Base-by-base conservation (phyloP, 2,888 invertebrate species). In the Pterostichus niger region DNA sequence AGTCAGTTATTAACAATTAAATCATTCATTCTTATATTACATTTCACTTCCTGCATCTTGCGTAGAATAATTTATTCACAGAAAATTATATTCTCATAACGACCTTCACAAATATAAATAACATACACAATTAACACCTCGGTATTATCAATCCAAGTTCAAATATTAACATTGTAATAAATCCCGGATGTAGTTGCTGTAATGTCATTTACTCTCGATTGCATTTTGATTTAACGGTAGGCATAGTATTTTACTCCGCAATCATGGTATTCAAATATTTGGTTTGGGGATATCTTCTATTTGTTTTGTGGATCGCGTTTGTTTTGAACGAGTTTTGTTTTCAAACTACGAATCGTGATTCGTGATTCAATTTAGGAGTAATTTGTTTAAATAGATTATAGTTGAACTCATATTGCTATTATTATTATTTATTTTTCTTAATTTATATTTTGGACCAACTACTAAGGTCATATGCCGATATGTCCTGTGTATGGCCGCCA, bases 171-270 rank as follows among this genome's bases (percentile, higher is more conserved):
- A 6, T 6, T 17, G 15, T 15, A 54, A 54, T 54, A 54, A 54
- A 54, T 17, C 17, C 17, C 54, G 54, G 54, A 54, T 54, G 15
- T 54, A 54, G 17, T 6, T 54, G 54, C 6, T 54, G 9, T n/a
- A 54, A 15, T 54, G 54, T 15, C 54, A 54, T 54, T n/a, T 54
- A 40, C 54, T 15, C 7, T 54, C 54, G 54, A 54, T 54, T 54
- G 54, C 54, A 54, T 54, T 40, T 54, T 54, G 54, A 54, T 54
- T 15, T 15, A 54, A 54, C 15, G 15, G 54, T 54, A 15, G 15
- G 40, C 9, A 40, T 40, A 54, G 15, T 54, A 17, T 9, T 54
- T 9, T 54, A 17, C 7, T 54, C 1, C 17, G 17, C 54, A 17
- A 54, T 54, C 54, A 54, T 9, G 15, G 0, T 17, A 13, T 9